These are phyloP conservation scores for Panonychus citri DNA, from an alignment of 1,140 invertebrate genomes.

Conservation along the genomic window DNA sequence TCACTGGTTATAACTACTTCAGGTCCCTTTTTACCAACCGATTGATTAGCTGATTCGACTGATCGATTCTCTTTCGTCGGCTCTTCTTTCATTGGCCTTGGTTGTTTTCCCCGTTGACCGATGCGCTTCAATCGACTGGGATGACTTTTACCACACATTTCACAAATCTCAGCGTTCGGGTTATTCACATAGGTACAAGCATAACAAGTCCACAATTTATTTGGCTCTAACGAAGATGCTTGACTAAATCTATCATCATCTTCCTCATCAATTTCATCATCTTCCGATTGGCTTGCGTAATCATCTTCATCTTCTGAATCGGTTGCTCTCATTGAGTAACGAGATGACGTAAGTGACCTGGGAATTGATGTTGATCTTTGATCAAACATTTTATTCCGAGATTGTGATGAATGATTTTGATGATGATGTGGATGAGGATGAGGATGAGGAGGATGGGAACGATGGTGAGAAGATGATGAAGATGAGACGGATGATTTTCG, in stretches of 20 bases:
- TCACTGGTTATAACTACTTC: background rate
- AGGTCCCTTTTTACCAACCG: background rate
- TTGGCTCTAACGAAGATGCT: too few species aligned
- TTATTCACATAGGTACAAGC: conserved; percentile 8
- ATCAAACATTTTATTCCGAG: background rate
- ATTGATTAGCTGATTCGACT: background rate
- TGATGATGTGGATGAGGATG: too few species aligned
- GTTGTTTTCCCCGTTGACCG: background rate
- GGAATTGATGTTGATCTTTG: background rate
- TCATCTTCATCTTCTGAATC: background rate
- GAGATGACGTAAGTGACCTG: too few species aligned
- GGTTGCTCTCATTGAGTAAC: background rate
- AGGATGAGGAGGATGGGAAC: too few species aligned
- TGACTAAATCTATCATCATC: background rate
- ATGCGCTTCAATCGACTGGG: background rate
- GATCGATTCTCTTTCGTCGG: too few species aligned
- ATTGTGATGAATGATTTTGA: background rate
- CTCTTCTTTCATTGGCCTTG: background rate
- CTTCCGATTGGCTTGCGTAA: background rate
- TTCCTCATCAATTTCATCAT: background rate
- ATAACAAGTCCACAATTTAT: background rate
- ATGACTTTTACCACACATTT: conserved; percentile 7
- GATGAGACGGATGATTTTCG: background rate
- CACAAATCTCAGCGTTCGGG: conserved; percentile 3
- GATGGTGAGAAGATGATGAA: background rate